Base-by-base conservation (phyloP, 2,888 invertebrate species). In the Theristus sp. region DNA sequence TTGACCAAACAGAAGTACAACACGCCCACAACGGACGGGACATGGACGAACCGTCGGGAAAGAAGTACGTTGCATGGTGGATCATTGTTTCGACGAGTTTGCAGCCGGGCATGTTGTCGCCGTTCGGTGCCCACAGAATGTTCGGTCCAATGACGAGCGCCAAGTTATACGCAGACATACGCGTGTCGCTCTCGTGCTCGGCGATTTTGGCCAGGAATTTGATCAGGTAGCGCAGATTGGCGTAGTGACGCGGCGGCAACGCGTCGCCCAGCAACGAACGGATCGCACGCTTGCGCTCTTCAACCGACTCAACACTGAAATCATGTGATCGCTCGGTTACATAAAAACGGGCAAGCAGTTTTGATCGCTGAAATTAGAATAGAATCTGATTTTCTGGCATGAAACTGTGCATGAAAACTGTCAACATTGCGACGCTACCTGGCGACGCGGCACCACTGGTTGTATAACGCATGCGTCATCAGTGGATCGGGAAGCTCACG, bases 71-170 rank as follows among this genome's bases (percentile, higher is more conserved):
- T 17, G 71, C 72, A 65, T 75, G 68, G 25, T 64, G 65, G 24
- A 76, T 66, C 26, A 75, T 65, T 6, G 67, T 63, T 60, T 76
- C 76, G 20, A 73, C 69, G 20, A 76, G 67, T 10, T 26, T 26
- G 25, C 22, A 25, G 28, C 57, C 57, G 38, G 49, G 49, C 1
- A 56, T 3, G 26, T 29, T 20, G 60, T 60, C 60, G 1, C 60
- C 69, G 27, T 68, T 69, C 27, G 81, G 81, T 59, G 83, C 82
- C 88, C 89, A 89, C 60, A 96, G 81, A 64, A 96, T 81, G 79
- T 93, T 96, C 0, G 94, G 94, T 2, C 91, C 90, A 73, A 96
- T 86, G 10, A 94, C 94, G 71, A 96, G 93, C 25, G 93, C 90
- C 71, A 96, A 82, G 77, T 96, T 96, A 64, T 89, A 87, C 0